A percentile compares a stretch with the other conserved stretches of the same genome.
These are phyloP conservation scores for Synergus laeviventris DNA, from an alignment of 2,888 invertebrate species.

Conservation along the genomic window DNA sequence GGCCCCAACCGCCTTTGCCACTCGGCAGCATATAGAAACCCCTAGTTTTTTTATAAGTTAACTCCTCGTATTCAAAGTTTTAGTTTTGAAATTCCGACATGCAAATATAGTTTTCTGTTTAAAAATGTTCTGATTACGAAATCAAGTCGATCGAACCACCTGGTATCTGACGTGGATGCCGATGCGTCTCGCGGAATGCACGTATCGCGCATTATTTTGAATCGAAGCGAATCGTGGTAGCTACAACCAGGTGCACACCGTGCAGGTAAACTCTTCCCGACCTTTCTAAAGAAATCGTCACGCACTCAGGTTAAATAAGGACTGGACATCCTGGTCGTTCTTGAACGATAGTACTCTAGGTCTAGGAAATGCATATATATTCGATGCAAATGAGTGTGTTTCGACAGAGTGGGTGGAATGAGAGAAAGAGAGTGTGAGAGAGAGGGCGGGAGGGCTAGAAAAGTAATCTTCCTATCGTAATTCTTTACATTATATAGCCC, in stretches of 20 bases:
- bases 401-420: conserved; percentile 18
- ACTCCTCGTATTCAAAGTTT: too few species aligned
- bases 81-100: too few species aligned
- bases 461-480: not conserved
- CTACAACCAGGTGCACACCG: conserved; percentile 13
- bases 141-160: not conserved
- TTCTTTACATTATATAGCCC: too few species aligned
- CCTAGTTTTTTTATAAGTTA: too few species aligned
- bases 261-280: conserved; percentile 3
- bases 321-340: conserved; percentile 26
- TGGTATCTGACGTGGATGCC: not conserved
- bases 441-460: conserved; percentile 37
- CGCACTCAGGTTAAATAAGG: conserved; percentile 8
- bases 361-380: conserved; percentile 11
- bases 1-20: too few species aligned
- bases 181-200: conserved; percentile 26
- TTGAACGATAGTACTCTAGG: conserved; percentile 7
- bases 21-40: too few species aligned
- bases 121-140: not conserved
- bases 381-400: conserved; percentile 23
- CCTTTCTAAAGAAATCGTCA: conserved; percentile 24
- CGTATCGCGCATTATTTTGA: conserved; percentile 27
- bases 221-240: not conserved
- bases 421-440: conserved; percentile 18
- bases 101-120: not conserved